Conservation (phyloP, 2,113 vertebrate species). For the Neotragus pygmaeus region DNA sequence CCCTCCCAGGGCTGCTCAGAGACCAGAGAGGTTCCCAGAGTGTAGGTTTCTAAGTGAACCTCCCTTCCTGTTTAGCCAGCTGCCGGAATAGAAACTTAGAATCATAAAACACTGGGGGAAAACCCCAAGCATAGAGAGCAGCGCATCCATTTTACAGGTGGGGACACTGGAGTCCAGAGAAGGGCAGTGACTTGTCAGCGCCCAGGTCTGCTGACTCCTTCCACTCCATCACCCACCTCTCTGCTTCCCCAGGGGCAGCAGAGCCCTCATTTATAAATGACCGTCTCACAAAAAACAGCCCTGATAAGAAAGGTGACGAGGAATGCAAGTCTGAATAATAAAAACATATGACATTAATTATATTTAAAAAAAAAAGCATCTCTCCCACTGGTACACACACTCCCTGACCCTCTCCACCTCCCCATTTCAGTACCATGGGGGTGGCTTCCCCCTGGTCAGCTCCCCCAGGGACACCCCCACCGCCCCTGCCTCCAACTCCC, state of each 20-base stretch:
- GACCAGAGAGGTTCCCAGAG: neutral
- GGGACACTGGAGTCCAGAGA: neutral
- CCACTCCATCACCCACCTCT: neutral
- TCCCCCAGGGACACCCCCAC: neutral
- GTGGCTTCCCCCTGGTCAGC: neutral
- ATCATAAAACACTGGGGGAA: neutral
- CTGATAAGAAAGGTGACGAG: neutral
- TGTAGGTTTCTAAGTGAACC: neutral
- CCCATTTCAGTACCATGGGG: fast-evolving
- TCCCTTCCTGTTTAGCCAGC: neutral
- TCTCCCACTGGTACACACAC: fast-evolving
- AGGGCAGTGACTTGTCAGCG: neutral
- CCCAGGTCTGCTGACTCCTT: neutral
- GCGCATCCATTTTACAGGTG: neutral
- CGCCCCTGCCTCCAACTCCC: neutral
- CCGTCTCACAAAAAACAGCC: neutral
- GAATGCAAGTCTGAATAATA: neutral
- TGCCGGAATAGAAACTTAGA: neutral
- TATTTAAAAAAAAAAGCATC: neutral
- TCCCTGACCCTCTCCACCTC: neutral
- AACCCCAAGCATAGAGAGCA: neutral
- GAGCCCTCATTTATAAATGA: neutral
- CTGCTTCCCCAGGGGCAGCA: neutral
- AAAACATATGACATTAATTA: neutral
- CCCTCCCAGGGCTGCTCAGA: neutral